Conservation (phyloP, 2,113 vertebrate genomes). For the Limanda limanda region DNA sequence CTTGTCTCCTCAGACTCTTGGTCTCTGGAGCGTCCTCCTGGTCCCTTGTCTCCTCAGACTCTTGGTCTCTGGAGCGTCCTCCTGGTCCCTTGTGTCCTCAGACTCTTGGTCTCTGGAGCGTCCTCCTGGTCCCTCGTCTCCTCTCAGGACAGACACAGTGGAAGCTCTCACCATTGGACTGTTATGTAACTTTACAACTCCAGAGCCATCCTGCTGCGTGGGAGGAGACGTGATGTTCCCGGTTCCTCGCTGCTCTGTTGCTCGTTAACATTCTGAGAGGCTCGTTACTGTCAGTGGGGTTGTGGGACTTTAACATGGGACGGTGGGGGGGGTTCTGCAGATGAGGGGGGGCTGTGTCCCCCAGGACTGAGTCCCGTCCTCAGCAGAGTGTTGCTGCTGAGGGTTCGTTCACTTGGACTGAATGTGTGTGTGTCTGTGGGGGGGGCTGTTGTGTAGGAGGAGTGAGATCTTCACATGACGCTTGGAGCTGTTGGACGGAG, state of each 20-base stretch:
- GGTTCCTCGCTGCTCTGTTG: slow-evolving; percentile 74
- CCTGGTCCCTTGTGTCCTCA: too few species aligned
- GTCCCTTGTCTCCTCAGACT: too few species aligned
- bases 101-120: too few species aligned
- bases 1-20: too few species aligned
- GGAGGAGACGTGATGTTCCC: slow-evolving; percentile 76
- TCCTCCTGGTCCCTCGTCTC: too few species aligned
- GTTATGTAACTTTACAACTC: slow-evolving; percentile 76
- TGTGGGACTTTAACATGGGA: slow-evolving; percentile 21
- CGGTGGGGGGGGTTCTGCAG: slow-evolving; percentile 25
- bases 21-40: too few species aligned
- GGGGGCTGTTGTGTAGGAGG: slow-evolving; percentile 68
- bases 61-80: too few species aligned
- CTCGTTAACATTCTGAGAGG: slow-evolving; percentile 51
- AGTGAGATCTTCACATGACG: slow-evolving; percentile 72
- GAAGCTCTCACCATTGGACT: slow-evolving; percentile 66
- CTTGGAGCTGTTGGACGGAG: slow-evolving; percentile 64
- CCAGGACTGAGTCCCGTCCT: too few species aligned
- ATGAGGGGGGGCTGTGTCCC: neutral
- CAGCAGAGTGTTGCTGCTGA: too few species aligned
- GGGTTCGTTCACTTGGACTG: neutral
- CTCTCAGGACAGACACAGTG: slow-evolving; percentile 57
- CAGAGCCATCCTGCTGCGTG: slow-evolving; percentile 76
- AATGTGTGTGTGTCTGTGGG: slow-evolving; percentile 37
- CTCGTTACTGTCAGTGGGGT: slow-evolving; percentile 55